These are phyloP conservation scores for Drosophila guanche DNA, from an alignment of 1,140 invertebrate species.

Conservation along the genomic window DNA sequence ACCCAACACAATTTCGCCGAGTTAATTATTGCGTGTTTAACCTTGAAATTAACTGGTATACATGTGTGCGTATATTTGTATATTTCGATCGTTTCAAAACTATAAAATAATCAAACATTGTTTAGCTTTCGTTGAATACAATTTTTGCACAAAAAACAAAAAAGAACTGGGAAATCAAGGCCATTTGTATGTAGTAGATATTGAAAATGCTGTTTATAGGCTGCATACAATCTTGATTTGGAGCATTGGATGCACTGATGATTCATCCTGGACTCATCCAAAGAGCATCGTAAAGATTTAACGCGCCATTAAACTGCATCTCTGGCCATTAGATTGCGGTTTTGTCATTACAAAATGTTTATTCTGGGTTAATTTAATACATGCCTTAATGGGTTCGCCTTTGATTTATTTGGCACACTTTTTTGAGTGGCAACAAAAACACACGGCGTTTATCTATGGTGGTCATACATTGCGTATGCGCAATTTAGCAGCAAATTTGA, in stretches of 20 bases:
- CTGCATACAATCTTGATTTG: conserved; percentile 15
- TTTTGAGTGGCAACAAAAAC: conserved; percentile 48
- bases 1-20: conserved; percentile 61
- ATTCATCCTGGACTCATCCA: conserved; percentile 29
- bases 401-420: conserved; percentile 78
- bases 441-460: conserved; percentile 42
- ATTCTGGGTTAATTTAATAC: conserved; percentile 62
- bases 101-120: conserved; percentile 80
- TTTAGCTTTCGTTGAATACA: conserved; percentile 72
- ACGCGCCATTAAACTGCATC: conserved; percentile 51
- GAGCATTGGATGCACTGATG: conserved; percentile 31
- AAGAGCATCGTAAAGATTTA: conserved; percentile 35
- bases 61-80: conserved; percentile 7
- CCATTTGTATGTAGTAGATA: no score
- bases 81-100: conserved; percentile 73
- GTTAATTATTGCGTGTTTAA: conserved; percentile 78
- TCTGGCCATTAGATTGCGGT: conserved; percentile 35
- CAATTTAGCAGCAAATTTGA: conserved; percentile 37
- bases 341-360: conserved; percentile 56
- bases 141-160: conserved; percentile 40
- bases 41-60: conserved; percentile 66
- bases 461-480: conserved; percentile 62
- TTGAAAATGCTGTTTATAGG: background rate
- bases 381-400: conserved; percentile 50
- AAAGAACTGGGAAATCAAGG: no score